Conservation (phyloP, 2,888 invertebrate species). For the Baronia brevicornis region DNA sequence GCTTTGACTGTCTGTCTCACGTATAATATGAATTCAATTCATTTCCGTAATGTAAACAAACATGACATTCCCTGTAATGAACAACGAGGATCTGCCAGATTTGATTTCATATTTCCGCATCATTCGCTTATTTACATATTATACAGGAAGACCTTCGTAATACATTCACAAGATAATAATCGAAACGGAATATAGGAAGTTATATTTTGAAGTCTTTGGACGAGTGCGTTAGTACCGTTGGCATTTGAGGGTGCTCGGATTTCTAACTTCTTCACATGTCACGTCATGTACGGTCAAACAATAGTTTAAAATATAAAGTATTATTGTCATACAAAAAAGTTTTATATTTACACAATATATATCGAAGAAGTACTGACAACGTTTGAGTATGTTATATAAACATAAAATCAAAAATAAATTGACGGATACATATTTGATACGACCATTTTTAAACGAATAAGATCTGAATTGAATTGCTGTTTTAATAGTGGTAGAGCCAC, state of each 20-base stretch:
- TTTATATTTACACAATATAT: too few relatives aligned
- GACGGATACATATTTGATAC: too few relatives aligned
- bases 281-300: conserved; percentile 30
- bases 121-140: conserved; percentile 52
- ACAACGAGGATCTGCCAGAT: conserved; percentile 25
- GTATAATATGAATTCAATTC: conserved; percentile 8
- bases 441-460: too few relatives aligned
- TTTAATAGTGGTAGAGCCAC: too few relatives aligned
- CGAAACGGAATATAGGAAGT: conserved; percentile 48
- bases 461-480: too few relatives aligned
- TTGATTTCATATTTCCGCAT: conserved; percentile 49
- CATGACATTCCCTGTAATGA: conserved; percentile 21
- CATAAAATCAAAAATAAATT: too few relatives aligned
- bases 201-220: conserved; percentile 43
- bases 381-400: too few relatives aligned
- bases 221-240: conserved; percentile 26
- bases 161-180: conserved; percentile 60
- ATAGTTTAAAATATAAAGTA: conserved; percentile 40
- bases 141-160: conserved; percentile 48
- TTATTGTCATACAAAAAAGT: too few relatives aligned
- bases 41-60: conserved; percentile 21
- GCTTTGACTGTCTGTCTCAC: too few relatives aligned
- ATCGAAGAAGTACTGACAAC: too few relatives aligned
- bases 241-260: conserved; percentile 27
- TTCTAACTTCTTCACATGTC: conserved; percentile 32